Evolutionary conservation across 2,113 vertebrate species (phyloP).

Genomic region (Dipodomys stephensi): DNA sequence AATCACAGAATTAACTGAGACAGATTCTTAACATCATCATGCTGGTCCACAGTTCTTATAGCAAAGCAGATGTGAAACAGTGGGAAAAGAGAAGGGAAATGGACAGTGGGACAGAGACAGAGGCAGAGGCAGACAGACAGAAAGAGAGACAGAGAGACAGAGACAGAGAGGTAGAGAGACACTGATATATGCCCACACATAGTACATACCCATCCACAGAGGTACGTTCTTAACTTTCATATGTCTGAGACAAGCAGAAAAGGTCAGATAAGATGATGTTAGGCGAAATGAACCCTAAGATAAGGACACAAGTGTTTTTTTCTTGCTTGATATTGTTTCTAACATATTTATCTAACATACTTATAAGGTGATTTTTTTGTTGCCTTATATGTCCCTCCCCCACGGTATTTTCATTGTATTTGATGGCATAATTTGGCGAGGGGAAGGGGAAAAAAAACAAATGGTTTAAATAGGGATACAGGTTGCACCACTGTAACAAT

Average conservation of each 20-base stretch:
- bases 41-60: slow-evolving; percentile 21
- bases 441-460: no score
- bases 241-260: background rate
- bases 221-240: background rate
- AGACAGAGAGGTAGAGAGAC: background rate
- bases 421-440: no score
- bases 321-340: no score
- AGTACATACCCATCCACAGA: background rate
- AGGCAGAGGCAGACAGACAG: background rate
- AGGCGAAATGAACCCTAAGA: no score
- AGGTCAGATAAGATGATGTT: no score
- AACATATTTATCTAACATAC: no score
- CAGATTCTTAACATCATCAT: slow-evolving; percentile 20
- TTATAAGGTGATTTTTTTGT: no score
- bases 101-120: background rate
- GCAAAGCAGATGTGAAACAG: background rate
- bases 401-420: no score
- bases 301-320: no score
- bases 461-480: no score
- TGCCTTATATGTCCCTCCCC: no score
- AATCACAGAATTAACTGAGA: slow-evolving; percentile 4
- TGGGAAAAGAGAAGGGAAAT: background rate
- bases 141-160: background rate
- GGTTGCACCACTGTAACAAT: no score
- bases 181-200: background rate